Evolutionary conservation across 2,797 vertebrate species (phyloP), one percentile per base, ranked within the genome.

Genomic region (Chaetodon trifasciatus): DNA sequence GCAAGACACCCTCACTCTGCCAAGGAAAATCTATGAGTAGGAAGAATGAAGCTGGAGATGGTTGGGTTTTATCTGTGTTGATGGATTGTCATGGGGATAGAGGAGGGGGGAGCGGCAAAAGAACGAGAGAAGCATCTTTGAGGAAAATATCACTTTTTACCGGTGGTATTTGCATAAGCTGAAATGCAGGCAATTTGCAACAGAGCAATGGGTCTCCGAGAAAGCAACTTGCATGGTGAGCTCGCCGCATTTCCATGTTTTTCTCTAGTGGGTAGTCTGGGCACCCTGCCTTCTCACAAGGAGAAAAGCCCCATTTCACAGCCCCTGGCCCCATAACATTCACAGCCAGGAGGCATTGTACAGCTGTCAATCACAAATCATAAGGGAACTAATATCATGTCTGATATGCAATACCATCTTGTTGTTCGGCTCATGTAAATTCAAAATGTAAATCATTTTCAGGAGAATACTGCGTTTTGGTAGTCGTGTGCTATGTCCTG

Each of bases 141-240:
- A 79, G 81, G 70, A 86, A 82, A 85, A 78, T 78, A 82, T 79
- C 73, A 79, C 68, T 88, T 84, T 91, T 89, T 86, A 87, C 77
- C 73, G 46, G 68, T 73, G 77, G 35, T 76, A 91, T 94, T 92
- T 91, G 81, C 89, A 92, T 90, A 88, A 90, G 78, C 87, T 91
- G 87, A 85, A 88, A 88, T 77, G 79, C 73, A 79, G 76, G 76
- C 86, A 89, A 85, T 91, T 88, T 89, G 83, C 76, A 80, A 84
- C 72, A 76, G 78, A 86, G 82, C 82, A 72, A 61, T 74, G 78
- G 70, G 83, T 88, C 61, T 82, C 68, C 1, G 47, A 66, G 63
- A 88, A 81, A 81, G 76, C 65, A 74, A 81, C 84, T 73, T 84
- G 73, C 83, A 86, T 16, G 49, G 73, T 40, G 66, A 70, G 74